Conservation (phyloP, 2,113 vertebrate species). For the Piaya cayana region DNA sequence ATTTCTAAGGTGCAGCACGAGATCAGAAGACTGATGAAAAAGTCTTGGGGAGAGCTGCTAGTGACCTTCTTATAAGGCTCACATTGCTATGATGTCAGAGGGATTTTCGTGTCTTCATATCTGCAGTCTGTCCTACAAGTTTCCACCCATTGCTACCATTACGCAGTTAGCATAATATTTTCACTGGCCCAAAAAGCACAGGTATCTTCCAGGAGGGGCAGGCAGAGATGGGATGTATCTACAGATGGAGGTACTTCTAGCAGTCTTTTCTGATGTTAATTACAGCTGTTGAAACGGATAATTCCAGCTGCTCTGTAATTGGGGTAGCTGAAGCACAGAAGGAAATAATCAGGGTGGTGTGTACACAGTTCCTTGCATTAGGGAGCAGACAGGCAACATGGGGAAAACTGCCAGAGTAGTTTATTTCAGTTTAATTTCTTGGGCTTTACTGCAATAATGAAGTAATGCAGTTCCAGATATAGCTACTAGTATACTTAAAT, state of each 20-base stretch:
- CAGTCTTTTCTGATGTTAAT: background rate
- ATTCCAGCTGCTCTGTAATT: background rate
- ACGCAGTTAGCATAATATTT: background rate
- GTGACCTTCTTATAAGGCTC: background rate
- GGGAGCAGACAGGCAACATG: background rate
- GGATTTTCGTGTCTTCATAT: background rate
- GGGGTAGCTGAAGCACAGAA: background rate
- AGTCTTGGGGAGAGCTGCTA: background rate
- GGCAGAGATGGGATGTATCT: background rate
- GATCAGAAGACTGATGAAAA: background rate
- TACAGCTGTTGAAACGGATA: slow-evolving; percentile 27
- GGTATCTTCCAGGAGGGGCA: background rate
- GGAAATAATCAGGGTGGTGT: background rate
- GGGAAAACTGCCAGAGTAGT: background rate
- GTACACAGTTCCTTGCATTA: background rate
- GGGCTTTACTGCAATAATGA: background rate
- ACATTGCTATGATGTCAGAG: background rate
- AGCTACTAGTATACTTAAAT: background rate
- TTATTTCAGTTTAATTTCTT: background rate
- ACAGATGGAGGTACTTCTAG: background rate
- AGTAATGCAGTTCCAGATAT: background rate
- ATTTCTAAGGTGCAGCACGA: background rate
- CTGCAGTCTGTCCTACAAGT: background rate
- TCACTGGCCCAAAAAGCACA: background rate
- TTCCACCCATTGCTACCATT: background rate